Percentiles rank a stretch among this genome's conserved stretches.
These are phyloP conservation scores for Dipodomys ordii DNA, from an alignment of 2,113 vertebrate species.

Conservation along the genomic window DNA sequence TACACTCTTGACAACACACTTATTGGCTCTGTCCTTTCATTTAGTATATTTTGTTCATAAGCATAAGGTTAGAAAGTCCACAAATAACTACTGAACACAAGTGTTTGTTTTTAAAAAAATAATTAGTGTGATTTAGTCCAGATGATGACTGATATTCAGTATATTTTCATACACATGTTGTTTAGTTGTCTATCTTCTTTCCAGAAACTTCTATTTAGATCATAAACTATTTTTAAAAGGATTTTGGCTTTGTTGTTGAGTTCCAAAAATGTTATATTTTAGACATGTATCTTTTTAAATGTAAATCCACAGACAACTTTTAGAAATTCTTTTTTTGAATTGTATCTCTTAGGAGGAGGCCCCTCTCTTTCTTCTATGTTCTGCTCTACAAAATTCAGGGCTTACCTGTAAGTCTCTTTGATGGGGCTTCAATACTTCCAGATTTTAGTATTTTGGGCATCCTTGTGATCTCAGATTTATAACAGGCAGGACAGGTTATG, in stretches of 20 bases:
- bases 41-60: neutral
- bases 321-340: neutral
- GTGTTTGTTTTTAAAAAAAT: neutral
- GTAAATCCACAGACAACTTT: too few relatives aligned
- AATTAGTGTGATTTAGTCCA: neutral
- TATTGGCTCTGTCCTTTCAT: neutral
- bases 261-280: too few relatives aligned
- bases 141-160: neutral
- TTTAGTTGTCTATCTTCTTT: neutral
- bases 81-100: neutral
- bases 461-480: neutral
- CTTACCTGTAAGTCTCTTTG: neutral
- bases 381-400: neutral
- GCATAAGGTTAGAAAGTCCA: neutral
- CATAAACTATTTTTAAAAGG: neutral
- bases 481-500: neutral
- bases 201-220: neutral
- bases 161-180: neutral
- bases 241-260: neutral
- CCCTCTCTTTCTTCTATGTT: neutral
- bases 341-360: neutral
- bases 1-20: neutral
- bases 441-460: neutral
- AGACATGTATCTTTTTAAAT: too few relatives aligned
- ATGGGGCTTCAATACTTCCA: neutral